Percentiles rank a stretch among this genome's conserved stretches.
Conservation (phyloP, 2,888 invertebrate species). For the Pristionchus fissidentatus region DNA sequence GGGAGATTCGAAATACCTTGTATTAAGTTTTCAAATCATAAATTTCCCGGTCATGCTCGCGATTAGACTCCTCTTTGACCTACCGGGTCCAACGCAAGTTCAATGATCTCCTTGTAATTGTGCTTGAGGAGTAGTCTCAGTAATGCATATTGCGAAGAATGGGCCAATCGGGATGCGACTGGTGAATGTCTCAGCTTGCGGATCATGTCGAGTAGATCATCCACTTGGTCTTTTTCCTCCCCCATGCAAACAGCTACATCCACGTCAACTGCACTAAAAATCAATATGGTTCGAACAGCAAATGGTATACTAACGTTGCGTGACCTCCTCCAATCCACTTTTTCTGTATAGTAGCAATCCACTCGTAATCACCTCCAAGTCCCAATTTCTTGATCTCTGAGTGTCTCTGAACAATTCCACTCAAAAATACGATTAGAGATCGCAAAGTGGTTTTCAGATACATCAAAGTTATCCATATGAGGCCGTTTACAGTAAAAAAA, state of each 20-base stretch:
- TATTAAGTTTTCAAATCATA: no score
- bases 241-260: slow-evolving; percentile 71
- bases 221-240: slow-evolving; percentile 70
- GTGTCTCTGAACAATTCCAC: slow-evolving; percentile 62
- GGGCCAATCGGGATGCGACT: slow-evolving; percentile 83
- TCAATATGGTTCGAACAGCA: not conserved
- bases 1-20: no score
- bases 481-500: not conserved
- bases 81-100: slow-evolving; percentile 85
- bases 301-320: slow-evolving; percentile 59
- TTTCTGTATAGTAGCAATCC: slow-evolving; percentile 73
- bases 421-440: not conserved
- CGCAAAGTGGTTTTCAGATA: not conserved
- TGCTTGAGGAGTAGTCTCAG: slow-evolving; percentile 79
- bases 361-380: slow-evolving; percentile 72
- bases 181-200: slow-evolving; percentile 73
- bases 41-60: no score
- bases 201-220: slow-evolving; percentile 56
- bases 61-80: no score
- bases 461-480: not conserved
- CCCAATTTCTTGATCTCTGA: slow-evolving; percentile 60
- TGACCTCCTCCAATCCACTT: slow-evolving; percentile 71
- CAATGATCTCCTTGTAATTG: slow-evolving; percentile 82
- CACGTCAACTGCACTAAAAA: slow-evolving; percentile 72
- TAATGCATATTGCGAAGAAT: slow-evolving; percentile 88